Evolutionary conservation across 2,888 invertebrate species (phyloP), one percentile per base, ranked within the genome.

Genomic region (Emesis russula): DNA sequence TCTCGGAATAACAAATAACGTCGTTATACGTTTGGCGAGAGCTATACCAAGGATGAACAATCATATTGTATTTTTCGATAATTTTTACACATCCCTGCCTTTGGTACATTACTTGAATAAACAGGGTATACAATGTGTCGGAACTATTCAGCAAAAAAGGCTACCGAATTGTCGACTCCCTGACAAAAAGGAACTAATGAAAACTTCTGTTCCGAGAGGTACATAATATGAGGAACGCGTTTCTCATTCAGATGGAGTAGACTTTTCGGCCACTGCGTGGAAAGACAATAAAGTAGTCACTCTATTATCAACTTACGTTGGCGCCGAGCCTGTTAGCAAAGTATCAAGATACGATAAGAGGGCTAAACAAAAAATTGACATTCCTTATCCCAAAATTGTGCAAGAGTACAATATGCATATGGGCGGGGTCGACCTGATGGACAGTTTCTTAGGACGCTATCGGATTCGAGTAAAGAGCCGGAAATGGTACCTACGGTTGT

Each of bases 201-300:
- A 95, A 89, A 93, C 93, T 91, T 93, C 94, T 79, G 87, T 95
- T 91, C 93, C 95, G 33, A 91, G 94, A 84, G 95, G 95, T 76
- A 95, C 89, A 87, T n/a, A n/a, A n/a, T 95, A 95, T 94, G 95
- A 95, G 89, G 94, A 95, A 95, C 92, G 94, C 13, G 89, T 95
- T 89, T 92, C 95, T 83, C 38, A 79, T 38, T 94, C 90, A 93
- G 95, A 95, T 25, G 95, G 93, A 91, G 53, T 95, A 89, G 95
- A 95, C 93, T 93, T 96, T 92, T 92, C 93, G 89, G 94, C 94
- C 44, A 94, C 94, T 58, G 87, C 83, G 87, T 96, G 95, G 95
- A 96, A 95, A 85, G 94, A 96, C 87, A 95, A 95, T 94, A 95
- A 95, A 92, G 82, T 76, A 74, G 95, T 95, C 9, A 95, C 95